These are phyloP conservation scores for Leptopterna dolabrata DNA, from an alignment of 2,888 invertebrate species.

Conservation along the genomic window DNA sequence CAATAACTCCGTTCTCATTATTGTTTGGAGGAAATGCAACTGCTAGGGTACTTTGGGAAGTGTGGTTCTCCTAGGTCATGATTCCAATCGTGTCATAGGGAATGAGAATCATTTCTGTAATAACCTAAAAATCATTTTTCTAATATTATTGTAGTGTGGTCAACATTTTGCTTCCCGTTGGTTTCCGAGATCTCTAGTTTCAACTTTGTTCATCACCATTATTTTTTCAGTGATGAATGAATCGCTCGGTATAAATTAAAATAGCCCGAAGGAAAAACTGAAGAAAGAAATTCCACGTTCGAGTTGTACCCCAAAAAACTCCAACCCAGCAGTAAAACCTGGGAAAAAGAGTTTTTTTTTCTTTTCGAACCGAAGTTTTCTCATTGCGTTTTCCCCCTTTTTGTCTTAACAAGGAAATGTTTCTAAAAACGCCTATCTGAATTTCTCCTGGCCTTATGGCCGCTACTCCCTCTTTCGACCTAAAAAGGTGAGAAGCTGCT, in stretches of 20 bases:
- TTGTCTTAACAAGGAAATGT: conserved; percentile 45
- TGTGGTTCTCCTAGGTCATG: too few relatives aligned
- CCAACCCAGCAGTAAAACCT: background rate
- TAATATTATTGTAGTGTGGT: too few relatives aligned
- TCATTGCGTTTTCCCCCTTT: conserved; percentile 5
- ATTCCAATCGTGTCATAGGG: too few relatives aligned
- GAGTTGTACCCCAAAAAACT: background rate
- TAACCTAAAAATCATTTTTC: too few relatives aligned
- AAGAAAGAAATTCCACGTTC: background rate
- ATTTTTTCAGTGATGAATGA: background rate
- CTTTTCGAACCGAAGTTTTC: conserved; percentile 6
- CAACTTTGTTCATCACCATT: background rate
- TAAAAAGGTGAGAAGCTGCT: conserved; percentile 34
- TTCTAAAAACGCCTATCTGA: conserved; percentile 44
- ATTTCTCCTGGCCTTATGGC: conserved; percentile 43
- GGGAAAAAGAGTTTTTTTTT: background rate
- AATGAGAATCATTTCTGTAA: too few relatives aligned
- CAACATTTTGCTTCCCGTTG: background rate
- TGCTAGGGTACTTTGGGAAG: too few relatives aligned
- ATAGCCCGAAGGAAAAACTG: background rate
- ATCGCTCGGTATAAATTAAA: background rate
- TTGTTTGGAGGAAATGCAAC: too few relatives aligned
- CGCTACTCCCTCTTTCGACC: background rate
- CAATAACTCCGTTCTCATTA: too few relatives aligned
- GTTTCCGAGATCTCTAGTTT: background rate